These are phyloP conservation scores for Falco rusticolus DNA, from an alignment of 2,797 vertebrate genomes.

Conservation along the genomic window DNA sequence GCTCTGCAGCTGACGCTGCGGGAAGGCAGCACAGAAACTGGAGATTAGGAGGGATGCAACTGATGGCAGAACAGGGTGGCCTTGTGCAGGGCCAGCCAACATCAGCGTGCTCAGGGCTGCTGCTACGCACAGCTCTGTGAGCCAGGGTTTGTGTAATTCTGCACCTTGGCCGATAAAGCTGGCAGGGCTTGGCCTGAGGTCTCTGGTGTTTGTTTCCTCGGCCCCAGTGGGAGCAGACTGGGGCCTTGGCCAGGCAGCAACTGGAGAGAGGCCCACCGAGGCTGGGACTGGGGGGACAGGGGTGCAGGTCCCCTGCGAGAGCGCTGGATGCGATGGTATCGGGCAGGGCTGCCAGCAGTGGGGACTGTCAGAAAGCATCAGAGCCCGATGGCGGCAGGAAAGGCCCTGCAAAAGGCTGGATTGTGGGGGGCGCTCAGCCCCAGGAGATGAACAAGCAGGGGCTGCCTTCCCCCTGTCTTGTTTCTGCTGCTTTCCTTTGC, in stretches of 20 bases:
- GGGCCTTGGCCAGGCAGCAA: not conserved
- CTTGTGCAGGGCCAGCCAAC: not conserved
- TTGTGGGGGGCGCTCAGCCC: not conserved
- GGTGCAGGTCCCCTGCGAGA: not conserved
- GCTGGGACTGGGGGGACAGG: not conserved
- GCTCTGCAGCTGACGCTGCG: not conserved
- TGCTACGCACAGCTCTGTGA: fast-evolving
- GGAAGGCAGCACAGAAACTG: not conserved
- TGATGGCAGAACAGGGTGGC: not conserved
- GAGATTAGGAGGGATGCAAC: not conserved
- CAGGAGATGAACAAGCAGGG: not conserved
- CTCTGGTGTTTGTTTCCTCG: fast-evolving
- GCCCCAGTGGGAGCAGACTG: fast-evolving
- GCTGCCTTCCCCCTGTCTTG: not conserved
- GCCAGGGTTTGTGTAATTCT: not conserved
- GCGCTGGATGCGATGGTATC: fast-evolving
- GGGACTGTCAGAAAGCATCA: fast-evolving
- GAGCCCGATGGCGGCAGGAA: fast-evolving
- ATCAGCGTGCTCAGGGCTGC: not conserved
- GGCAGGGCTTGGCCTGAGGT: not conserved
- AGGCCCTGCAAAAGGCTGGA: not conserved
- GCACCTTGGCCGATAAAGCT: fast-evolving
- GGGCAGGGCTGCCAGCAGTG: not conserved
- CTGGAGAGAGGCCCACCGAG: fast-evolving
- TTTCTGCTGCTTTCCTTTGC: not conserved